Percentiles rank a stretch among this genome's conserved stretches.
Evolutionary conservation across 2,797 vertebrate genomes (phyloP).

Genomic region (Sebastes kiyomatsui): DNA sequence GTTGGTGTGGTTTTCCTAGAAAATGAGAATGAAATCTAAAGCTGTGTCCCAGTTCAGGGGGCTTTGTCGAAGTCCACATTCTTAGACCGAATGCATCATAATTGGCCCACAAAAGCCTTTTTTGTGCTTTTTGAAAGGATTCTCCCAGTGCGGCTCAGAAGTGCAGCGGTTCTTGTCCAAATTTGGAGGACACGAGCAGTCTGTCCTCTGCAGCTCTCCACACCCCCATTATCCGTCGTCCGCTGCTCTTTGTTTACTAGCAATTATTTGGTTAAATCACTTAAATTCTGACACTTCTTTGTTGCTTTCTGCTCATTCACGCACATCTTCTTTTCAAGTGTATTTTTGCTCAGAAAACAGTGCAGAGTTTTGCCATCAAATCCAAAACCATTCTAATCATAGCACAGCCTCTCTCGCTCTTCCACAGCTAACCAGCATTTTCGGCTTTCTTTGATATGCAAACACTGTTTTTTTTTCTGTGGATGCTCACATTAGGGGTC

Average conservation of each 20-base stretch:
- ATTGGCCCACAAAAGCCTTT: conserved; percentile 2
- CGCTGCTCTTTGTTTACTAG: not conserved
- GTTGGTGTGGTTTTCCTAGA: not conserved
- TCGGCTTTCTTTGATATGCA: conserved; percentile 43
- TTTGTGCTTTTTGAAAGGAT: not conserved
- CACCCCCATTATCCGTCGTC: not conserved
- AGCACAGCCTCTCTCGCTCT: not conserved
- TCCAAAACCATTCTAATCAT: conserved; percentile 1
- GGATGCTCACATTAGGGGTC: conserved; percentile 19
- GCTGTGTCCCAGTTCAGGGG: not conserved
- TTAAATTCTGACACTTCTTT: not conserved
- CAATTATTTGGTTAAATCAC: not conserved
- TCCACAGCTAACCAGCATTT: not conserved
- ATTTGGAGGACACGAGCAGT: not conserved
- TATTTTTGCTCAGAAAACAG: not conserved
- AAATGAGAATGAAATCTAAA: not conserved
- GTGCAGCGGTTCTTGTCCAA: not conserved
- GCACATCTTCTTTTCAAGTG: not conserved
- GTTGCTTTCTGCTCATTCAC: not conserved
- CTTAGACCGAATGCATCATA: not conserved
- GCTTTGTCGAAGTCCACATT: not conserved
- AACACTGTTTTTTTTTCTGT: conserved; percentile 1
- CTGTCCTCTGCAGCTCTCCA: not conserved
- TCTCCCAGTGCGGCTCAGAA: not conserved
- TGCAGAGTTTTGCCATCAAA: not conserved